Percentiles rank a stretch among this genome's conserved stretches.
Evolutionary conservation across 2,888 invertebrate species (phyloP).

Genomic region (Xanthorhoe spadicearia): DNA sequence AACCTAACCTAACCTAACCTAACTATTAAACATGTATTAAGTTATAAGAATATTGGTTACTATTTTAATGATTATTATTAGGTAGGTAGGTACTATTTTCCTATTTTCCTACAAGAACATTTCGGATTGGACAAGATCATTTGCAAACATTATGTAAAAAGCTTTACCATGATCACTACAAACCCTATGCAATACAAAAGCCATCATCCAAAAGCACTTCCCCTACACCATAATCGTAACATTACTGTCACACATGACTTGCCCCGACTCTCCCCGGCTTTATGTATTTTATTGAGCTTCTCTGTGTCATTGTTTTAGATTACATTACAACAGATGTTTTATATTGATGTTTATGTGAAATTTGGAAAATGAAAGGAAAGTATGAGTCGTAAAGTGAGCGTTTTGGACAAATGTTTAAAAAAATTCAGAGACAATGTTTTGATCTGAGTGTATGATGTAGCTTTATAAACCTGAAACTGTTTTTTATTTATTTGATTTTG

Average conservation of each 20-base stretch:
- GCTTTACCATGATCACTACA: background rate
- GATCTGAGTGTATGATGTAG: too few species aligned
- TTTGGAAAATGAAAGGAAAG: background rate
- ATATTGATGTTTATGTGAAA: constrained; percentile 4
- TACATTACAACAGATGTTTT: constrained; percentile 22
- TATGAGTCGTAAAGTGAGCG: background rate
- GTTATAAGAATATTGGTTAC: too few species aligned
- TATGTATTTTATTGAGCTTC: constrained; percentile 30
- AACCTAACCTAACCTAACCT: too few species aligned
- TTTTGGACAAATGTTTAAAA: background rate
- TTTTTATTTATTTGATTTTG: too few species aligned
- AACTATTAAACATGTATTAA: too few species aligned
- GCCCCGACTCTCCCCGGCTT: constrained; percentile 47
- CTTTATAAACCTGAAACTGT: too few species aligned
- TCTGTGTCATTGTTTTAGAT: constrained; percentile 31
- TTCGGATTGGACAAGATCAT: too few species aligned
- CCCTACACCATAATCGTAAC: constrained; percentile 38
- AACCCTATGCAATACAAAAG: constrained; percentile 19
- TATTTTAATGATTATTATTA: too few species aligned
- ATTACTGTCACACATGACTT: constrained; percentile 45
- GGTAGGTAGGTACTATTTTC: too few species aligned
- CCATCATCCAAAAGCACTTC: constrained; percentile 16
- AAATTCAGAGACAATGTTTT: background rate
- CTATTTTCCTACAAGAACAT: too few species aligned
- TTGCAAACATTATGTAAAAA: too few species aligned